These are phyloP conservation scores for Brachionus rotundiformis DNA, from an alignment of 1,140 invertebrate species.

Conservation along the genomic window DNA sequence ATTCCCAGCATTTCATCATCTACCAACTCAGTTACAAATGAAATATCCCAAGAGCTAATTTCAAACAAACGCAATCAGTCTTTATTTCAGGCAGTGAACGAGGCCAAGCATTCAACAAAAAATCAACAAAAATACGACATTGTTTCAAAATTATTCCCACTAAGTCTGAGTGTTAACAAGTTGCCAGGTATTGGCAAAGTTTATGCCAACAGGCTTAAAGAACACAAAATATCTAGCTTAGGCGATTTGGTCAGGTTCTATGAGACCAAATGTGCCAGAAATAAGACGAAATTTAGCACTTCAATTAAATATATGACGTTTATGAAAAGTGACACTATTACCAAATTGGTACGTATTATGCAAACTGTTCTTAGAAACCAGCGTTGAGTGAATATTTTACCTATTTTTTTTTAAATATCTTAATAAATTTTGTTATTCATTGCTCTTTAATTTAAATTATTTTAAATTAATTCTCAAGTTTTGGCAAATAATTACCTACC, in stretches of 20 bases:
- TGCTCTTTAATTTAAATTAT: too few relatives aligned
- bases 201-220: conserved; percentile 23
- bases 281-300: neutral
- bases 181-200: conserved; percentile 20
- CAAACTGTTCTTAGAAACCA: neutral
- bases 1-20: neutral
- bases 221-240: neutral
- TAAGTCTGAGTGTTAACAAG: neutral
- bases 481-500: too few relatives aligned
- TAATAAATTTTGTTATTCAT: too few relatives aligned
- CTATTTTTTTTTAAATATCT: neutral
- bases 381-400: neutral
- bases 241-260: conserved; percentile 11
- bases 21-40: neutral
- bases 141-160: neutral
- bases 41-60: neutral
- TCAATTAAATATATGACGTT: conserved; percentile 12
- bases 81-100: neutral
- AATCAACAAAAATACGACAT: neutral
- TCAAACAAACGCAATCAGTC: neutral
- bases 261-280: neutral
- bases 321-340: conserved; percentile 31
- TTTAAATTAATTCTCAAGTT: too few relatives aligned
- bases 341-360: neutral
- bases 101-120: neutral